A percentile compares a stretch with the other conserved stretches of the same genome.
Evolutionary conservation across 2,888 invertebrate genomes (phyloP).

Genomic region (Prosapia bicincta): DNA sequence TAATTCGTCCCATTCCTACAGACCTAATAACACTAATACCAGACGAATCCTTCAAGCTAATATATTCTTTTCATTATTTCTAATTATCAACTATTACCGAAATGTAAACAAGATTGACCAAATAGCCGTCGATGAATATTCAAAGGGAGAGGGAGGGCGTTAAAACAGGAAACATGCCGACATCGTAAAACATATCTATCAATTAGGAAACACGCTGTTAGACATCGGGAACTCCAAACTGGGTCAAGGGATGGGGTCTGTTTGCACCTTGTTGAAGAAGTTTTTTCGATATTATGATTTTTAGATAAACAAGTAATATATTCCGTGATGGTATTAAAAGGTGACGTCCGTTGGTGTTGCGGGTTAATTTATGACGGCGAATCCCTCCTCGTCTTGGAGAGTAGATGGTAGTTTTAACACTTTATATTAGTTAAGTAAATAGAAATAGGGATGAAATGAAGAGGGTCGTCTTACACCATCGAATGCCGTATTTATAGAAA

Average conservation of each 20-base stretch:
- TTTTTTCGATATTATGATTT: neutral
- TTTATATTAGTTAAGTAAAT: no score
- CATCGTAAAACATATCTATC: slow-evolving; percentile 1
- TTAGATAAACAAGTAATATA: neutral
- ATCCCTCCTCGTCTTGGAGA: no score
- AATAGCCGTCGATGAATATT: neutral
- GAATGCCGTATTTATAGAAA: no score
- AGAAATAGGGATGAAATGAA: no score
- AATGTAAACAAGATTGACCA: neutral
- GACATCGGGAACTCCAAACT: neutral
- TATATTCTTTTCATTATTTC: neutral
- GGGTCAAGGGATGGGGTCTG: neutral
- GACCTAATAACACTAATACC: neutral
- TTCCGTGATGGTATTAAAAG: neutral
- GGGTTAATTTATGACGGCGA: neutral
- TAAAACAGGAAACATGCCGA: neutral
- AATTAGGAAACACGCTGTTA: neutral
- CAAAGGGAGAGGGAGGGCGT: neutral
- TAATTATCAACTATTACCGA: neutral
- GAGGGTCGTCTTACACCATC: no score
- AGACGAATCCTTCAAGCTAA: neutral
- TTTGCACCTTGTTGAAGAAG: neutral
- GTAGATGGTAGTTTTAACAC: no score
- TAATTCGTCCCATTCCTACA: neutral
- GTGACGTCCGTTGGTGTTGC: neutral